Evolutionary conservation across 92 coral and sea anemone species (phyloP).

Genomic region (Siderastrea radians): DNA sequence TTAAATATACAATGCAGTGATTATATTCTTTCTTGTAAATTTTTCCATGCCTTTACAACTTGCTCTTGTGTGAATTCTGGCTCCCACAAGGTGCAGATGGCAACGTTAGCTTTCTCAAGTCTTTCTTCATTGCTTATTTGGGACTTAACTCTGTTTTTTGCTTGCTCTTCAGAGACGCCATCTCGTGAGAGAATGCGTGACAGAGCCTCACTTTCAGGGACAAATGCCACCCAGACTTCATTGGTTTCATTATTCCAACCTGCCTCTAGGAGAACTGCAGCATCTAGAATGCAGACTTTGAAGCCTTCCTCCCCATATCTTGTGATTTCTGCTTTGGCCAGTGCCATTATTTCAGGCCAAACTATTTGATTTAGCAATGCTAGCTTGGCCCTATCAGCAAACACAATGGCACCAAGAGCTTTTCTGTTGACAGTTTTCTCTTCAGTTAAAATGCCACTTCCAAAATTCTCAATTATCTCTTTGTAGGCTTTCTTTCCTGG

Average conservation of each 20-base stretch:
- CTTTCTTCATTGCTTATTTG: constrained; percentile 93
- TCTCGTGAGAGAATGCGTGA: constrained; percentile 80
- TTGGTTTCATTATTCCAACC: constrained; percentile 84
- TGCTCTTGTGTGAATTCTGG: constrained; percentile 92
- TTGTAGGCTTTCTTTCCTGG: constrained; percentile 93
- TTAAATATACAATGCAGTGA: not conserved
- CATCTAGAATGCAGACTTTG: constrained; percentile 85
- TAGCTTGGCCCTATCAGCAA: constrained; percentile 80
- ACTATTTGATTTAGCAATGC: constrained; percentile 85
- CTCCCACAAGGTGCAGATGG: constrained; percentile 92
- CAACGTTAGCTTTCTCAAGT: constrained; percentile 87
- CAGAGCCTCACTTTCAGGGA: constrained; percentile 89
- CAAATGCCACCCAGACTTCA: constrained; percentile 95
- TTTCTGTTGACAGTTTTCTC: constrained; percentile 80
- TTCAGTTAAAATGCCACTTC: constrained; percentile 71
- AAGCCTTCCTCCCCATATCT: constrained; percentile 55
- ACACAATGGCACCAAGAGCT: constrained; percentile 86
- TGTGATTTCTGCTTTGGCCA: constrained; percentile 69
- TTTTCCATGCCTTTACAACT: constrained; percentile 93
- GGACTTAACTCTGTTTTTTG: constrained; percentile 79
- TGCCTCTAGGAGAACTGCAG: constrained; percentile 96
- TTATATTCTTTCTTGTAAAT: constrained; percentile 71
- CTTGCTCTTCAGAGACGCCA: constrained; percentile 82
- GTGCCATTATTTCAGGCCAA: constrained; percentile 92
- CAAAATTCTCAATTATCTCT: constrained; percentile 86